A percentile compares a stretch with the other conserved stretches of the same genome.
phyloP scores from a whole-genome alignment of 2,113 vertebrate species.

The Climacteris rufus region DNA sequence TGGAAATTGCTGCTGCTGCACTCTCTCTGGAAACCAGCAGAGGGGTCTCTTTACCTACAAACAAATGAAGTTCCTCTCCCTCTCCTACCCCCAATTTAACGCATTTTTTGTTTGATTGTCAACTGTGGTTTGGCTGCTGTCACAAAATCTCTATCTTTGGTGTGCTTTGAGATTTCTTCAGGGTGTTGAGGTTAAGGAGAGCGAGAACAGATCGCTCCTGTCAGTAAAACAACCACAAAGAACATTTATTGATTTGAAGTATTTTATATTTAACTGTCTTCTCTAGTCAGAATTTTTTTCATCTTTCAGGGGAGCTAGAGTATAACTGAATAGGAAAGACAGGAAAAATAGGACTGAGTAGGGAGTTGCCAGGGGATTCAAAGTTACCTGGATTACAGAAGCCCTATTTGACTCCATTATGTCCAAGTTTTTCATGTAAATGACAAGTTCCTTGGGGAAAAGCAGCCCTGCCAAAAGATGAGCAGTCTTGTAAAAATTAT shows the following conservation, averaged over 20 bases:
- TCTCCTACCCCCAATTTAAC: neutral
- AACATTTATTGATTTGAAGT: constrained; percentile 53
- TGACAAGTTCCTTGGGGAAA: neutral
- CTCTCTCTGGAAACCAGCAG: constrained; percentile 30
- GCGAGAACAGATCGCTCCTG: constrained; percentile 40
- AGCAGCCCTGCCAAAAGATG: constrained; percentile 49
- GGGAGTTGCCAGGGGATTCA: neutral
- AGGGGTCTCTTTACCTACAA: constrained; percentile 30
- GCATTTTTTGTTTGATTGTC: constrained; percentile 28
- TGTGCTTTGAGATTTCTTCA: constrained; percentile 28
- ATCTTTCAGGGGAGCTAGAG: neutral
- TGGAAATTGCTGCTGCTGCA: neutral
- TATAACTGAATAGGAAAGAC: neutral
- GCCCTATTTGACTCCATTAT: constrained; percentile 13
- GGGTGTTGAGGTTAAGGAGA: constrained; percentile 36
- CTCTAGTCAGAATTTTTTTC: neutral
- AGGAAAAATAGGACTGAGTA: neutral
- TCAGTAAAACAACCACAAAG: constrained; percentile 39
- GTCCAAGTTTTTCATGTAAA: constrained; percentile 27
- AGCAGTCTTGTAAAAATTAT: constrained; percentile 62
- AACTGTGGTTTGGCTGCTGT: constrained; percentile 9
- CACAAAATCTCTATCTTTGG: constrained; percentile 7
- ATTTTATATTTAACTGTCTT: constrained; percentile 45
- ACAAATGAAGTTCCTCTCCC: neutral
- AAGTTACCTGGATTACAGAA: neutral